Percentiles rank a stretch among this genome's conserved stretches.
phyloP scores from a whole-genome alignment of 2,113 vertebrate species.

The Hiodon tergisus region DNA sequence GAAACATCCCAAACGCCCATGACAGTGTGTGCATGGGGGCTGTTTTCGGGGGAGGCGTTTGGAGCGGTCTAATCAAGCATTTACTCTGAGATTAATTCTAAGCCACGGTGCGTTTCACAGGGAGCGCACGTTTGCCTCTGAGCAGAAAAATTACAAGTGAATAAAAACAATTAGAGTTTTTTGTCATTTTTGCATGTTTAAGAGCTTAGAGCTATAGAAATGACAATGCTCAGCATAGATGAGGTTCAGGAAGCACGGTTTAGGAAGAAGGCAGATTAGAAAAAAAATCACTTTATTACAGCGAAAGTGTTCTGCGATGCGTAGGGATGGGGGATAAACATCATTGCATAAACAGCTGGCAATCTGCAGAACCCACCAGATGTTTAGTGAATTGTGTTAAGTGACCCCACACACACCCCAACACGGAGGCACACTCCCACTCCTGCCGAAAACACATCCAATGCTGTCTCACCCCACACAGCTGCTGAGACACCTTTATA shows the following conservation, averaged over 20 bases:
- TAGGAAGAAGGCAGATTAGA: constrained; percentile 37
- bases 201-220: constrained; percentile 26
- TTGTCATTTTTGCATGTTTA: constrained; percentile 30
- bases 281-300: constrained; percentile 13
- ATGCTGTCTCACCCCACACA: too few relatives aligned
- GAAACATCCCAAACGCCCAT: too few relatives aligned
- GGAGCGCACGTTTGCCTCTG: constrained; percentile 24
- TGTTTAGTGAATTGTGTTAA: constrained; percentile 33
- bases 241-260: constrained; percentile 11
- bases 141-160: constrained; percentile 11
- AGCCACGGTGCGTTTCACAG: constrained; percentile 10
- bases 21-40: not conserved
- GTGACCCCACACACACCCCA: not conserved
- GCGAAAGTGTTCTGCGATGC: constrained; percentile 27
- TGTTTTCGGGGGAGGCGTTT: not conserved
- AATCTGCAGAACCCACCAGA: constrained; percentile 26
- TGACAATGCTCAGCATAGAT: constrained; percentile 27
- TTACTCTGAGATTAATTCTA: constrained; percentile 11
- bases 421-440: not conserved
- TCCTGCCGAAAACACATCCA: too few relatives aligned
- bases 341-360: constrained; percentile 26
- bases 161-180: constrained; percentile 27
- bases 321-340: constrained; percentile 16
- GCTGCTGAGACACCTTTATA: too few relatives aligned
- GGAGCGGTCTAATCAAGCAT: constrained; percentile 2